Percentiles rank a stretch among this genome's conserved stretches.
These are phyloP conservation scores for Choristoneura fumiferana DNA, from an alignment of 1,140 invertebrate genomes.

Conservation along the genomic window DNA sequence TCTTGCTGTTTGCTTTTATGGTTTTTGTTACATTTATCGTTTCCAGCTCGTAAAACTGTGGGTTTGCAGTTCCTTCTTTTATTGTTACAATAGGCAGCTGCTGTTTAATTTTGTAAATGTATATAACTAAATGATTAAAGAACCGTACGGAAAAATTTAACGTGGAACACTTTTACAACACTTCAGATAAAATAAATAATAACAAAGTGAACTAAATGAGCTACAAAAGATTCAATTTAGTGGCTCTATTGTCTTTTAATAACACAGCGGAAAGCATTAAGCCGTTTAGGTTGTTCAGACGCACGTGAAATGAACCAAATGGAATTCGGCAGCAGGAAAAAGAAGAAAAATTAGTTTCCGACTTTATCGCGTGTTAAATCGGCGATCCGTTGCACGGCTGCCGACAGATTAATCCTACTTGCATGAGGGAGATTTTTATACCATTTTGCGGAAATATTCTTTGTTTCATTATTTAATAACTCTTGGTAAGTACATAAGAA, in stretches of 20 bases:
- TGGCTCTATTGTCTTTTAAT: no score
- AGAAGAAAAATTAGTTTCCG: constrained; percentile 35
- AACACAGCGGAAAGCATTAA: no score
- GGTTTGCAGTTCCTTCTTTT: background rate
- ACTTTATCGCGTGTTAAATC: constrained; percentile 46
- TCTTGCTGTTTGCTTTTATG: constrained; percentile 34
- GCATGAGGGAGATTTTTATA: constrained; percentile 33
- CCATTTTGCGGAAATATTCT: constrained; percentile 20
- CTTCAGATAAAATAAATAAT: no score
- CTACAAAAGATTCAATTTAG: no score
- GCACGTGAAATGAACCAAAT: constrained; percentile 20
- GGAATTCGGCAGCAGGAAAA: constrained; percentile 24
- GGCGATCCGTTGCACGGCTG: constrained; percentile 36
- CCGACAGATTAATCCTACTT: constrained; percentile 42
- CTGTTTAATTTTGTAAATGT: no score
- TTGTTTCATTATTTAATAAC: constrained; percentile 25
- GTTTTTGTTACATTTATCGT: constrained; percentile 23
- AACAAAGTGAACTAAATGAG: no score
- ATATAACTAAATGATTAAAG: no score
- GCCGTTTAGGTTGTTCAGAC: constrained; percentile 10
- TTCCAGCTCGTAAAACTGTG: background rate
- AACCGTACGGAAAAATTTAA: no score
- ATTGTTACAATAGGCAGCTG: no score
- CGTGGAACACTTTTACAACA: no score
- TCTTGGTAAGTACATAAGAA: no score